Conservation (phyloP, 2,113 vertebrate genomes). For the Dromaius novaehollandiae region DNA sequence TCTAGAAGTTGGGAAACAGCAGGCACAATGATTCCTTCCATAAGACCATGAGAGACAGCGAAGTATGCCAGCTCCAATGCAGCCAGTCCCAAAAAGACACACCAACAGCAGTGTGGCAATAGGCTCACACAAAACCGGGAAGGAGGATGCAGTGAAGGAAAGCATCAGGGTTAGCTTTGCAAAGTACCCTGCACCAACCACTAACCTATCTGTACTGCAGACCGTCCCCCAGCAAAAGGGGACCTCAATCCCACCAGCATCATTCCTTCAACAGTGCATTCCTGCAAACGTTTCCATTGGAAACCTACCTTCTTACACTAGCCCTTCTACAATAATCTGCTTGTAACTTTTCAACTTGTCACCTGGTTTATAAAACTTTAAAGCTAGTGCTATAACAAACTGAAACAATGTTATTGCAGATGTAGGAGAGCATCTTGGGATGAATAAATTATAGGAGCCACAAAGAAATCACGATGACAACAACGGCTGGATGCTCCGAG, state of each 20-base stretch:
- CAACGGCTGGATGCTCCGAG: constrained; percentile 18
- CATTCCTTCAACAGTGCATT: neutral
- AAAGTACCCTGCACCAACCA: neutral
- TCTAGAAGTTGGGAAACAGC: neutral
- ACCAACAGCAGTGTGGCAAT: neutral
- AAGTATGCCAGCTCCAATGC: accelerated
- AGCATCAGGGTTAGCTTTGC: neutral
- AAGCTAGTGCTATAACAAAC: constrained; percentile 63
- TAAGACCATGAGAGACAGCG: neutral
- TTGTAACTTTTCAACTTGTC: constrained; percentile 61
- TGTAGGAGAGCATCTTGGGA: constrained; percentile 62
- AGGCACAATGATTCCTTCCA: neutral
- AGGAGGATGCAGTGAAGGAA: neutral
- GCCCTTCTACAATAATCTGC: neutral
- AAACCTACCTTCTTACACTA: neutral
- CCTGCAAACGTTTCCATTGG: neutral
- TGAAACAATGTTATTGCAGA: constrained; percentile 61
- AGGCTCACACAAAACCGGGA: neutral
- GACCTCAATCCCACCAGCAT: neutral
- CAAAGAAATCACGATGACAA: constrained; percentile 34
- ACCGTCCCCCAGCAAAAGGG: neutral
- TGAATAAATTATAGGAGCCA: constrained; percentile 66
- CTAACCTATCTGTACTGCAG: neutral
- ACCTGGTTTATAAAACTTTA: constrained; percentile 67
- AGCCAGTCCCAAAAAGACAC: neutral